Evolutionary conservation across 2,797 vertebrate species (phyloP).

Genomic region (Pyrocephalus nanus): DNA sequence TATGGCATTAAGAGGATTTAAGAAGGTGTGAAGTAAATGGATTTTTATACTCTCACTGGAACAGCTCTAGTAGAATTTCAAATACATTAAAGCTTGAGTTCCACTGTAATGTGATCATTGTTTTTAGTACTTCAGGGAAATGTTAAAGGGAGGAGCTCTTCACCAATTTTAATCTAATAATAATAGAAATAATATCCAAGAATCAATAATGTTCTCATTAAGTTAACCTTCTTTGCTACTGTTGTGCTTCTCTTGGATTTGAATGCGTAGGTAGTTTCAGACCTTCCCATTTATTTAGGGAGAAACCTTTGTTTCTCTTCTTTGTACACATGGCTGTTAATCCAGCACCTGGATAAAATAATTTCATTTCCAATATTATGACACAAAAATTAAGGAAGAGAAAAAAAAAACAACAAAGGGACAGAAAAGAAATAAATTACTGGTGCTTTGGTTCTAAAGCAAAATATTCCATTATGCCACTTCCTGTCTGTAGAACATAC

Average conservation of each 20-base stretch:
- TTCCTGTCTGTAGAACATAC: not conserved
- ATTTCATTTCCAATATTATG: not conserved
- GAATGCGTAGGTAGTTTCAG: not conserved
- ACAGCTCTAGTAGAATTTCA: not conserved
- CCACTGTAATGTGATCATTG: not conserved
- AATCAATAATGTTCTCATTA: constrained; percentile 18
- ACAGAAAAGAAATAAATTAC: not conserved
- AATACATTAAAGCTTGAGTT: not conserved
- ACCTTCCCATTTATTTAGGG: not conserved
- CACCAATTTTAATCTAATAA: constrained; percentile 5
- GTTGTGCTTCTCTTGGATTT: not conserved
- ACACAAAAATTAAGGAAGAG: not conserved
- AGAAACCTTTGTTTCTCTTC: not conserved
- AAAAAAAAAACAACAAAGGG: not conserved
- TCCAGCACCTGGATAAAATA: not conserved
- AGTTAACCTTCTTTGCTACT: not conserved
- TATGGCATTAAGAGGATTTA: constrained; percentile 22
- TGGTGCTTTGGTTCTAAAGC: not conserved
- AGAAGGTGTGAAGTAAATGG: constrained; percentile 16
- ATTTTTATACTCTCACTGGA: constrained; percentile 9
- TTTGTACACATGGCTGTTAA: not conserved
- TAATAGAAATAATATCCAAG: constrained; percentile 26
- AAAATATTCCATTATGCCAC: not conserved
- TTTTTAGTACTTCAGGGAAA: not conserved
- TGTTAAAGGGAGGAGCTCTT: not conserved